Conservation (phyloP, 2,113 vertebrate genomes). For the Ciconia boyciana region DNA sequence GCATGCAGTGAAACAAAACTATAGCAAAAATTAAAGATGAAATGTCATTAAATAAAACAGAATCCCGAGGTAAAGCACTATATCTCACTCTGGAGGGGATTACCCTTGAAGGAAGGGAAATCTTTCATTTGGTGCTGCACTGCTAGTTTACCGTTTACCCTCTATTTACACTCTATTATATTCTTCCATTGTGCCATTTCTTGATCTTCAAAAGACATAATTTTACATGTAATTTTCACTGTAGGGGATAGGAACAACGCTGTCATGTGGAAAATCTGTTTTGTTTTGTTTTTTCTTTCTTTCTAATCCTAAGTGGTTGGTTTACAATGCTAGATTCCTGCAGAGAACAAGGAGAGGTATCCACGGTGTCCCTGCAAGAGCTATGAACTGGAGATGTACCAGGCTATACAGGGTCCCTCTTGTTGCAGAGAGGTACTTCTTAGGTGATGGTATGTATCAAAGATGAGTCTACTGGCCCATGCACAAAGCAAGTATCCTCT, state of each 20-base stretch:
- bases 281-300: background rate
- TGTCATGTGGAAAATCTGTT: background rate
- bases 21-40: background rate
- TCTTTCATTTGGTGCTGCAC: background rate
- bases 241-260: background rate
- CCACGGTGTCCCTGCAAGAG: fast-evolving
- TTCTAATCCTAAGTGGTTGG: background rate
- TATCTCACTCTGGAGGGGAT: background rate
- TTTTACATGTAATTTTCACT: background rate
- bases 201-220: background rate
- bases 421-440: background rate
- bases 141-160: background rate
- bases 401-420: background rate
- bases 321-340: background rate
- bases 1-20: background rate
- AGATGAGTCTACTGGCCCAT: background rate
- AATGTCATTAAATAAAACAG: background rate
- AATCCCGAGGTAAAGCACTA: background rate
- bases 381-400: background rate
- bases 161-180: background rate
- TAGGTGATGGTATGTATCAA: background rate
- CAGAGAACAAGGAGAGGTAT: background rate
- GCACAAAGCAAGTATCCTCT: background rate
- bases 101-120: background rate
- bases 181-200: background rate